A percentile compares a stretch with the other conserved stretches of the same genome.
Evolutionary conservation across 2,113 vertebrate genomes (phyloP).

Genomic region (Scomber scombrus): DNA sequence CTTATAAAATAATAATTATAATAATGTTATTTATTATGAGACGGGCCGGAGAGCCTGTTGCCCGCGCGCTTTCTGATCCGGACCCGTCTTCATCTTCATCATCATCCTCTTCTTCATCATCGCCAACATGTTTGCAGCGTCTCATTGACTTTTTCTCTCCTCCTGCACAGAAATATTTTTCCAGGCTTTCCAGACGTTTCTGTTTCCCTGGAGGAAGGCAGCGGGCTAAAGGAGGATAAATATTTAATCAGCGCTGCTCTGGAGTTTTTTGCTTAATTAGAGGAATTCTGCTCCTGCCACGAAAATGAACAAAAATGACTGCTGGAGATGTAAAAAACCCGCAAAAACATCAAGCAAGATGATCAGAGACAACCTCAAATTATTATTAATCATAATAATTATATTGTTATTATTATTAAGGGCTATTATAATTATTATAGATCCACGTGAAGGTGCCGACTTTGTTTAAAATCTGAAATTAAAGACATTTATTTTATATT

Average conservation of each 20-base stretch:
- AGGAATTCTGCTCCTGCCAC: conserved; percentile 59
- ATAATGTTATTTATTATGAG: neutral
- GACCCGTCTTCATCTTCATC: conserved; percentile 31
- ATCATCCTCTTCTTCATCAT: conserved; percentile 40
- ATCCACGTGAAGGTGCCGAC: neutral
- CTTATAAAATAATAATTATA: neutral
- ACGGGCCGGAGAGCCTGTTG: conserved; percentile 10
- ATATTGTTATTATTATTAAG: neutral
- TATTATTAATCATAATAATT: conserved; percentile 3
- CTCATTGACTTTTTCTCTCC: conserved; percentile 67
- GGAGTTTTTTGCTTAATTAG: conserved; percentile 74
- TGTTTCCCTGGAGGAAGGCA: conserved; percentile 57
- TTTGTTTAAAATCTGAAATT: neutral
- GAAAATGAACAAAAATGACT: conserved; percentile 41
- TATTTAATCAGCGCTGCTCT: conserved; percentile 76
- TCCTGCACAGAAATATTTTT: conserved; percentile 47
- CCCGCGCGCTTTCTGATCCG: conserved; percentile 16
- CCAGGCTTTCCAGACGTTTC: conserved; percentile 64
- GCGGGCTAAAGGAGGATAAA: conserved; percentile 73
- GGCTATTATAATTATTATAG: neutral
- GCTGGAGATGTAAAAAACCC: conserved; percentile 43
- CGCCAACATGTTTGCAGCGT: conserved; percentile 51
- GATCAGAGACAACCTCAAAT: neutral
- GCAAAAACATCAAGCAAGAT: conserved; percentile 5
- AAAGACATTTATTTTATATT: neutral